Conservation (phyloP, 2,888 invertebrate species). For the Ectobius pallidus region DNA sequence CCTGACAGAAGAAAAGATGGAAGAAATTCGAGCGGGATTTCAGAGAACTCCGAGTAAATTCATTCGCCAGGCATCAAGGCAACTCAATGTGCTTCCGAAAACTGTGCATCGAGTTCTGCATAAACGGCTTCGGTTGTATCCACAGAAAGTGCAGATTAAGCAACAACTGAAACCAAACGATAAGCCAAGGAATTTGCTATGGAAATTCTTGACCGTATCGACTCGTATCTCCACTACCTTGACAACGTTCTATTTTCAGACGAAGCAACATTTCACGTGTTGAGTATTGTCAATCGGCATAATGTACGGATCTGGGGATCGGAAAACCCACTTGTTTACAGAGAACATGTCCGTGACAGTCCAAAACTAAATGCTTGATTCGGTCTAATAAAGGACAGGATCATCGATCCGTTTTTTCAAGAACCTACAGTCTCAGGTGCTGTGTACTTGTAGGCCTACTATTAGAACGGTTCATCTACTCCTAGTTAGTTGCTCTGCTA, state of each 20-base stretch:
- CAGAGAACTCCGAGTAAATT: too few relatives aligned
- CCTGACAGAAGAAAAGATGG: not conserved
- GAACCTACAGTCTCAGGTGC: not conserved
- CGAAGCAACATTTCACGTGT: not conserved
- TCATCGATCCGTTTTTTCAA: not conserved
- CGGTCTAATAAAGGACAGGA: slow-evolving; percentile 1
- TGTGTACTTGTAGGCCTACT: not conserved
- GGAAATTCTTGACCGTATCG: not conserved
- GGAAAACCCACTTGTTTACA: not conserved
- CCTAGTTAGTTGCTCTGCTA: not conserved
- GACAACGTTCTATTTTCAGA: not conserved
- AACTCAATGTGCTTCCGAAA: not conserved
- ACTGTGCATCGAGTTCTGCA: not conserved
- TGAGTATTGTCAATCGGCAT: not conserved
- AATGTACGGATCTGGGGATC: not conserved
- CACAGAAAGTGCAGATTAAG: not conserved
- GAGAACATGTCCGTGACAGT: slow-evolving; percentile 4
- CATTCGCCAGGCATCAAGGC: too few relatives aligned
- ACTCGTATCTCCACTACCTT: not conserved
- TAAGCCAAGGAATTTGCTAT: not conserved
- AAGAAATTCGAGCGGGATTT: too few relatives aligned
- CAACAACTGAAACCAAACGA: not conserved
- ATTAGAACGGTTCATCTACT: too few relatives aligned
- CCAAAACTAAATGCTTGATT: not conserved
- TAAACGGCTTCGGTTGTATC: too few relatives aligned